phyloP scores from a whole-genome alignment of 2,113 vertebrate genomes.

The Reinhardtius hippoglossoides region DNA sequence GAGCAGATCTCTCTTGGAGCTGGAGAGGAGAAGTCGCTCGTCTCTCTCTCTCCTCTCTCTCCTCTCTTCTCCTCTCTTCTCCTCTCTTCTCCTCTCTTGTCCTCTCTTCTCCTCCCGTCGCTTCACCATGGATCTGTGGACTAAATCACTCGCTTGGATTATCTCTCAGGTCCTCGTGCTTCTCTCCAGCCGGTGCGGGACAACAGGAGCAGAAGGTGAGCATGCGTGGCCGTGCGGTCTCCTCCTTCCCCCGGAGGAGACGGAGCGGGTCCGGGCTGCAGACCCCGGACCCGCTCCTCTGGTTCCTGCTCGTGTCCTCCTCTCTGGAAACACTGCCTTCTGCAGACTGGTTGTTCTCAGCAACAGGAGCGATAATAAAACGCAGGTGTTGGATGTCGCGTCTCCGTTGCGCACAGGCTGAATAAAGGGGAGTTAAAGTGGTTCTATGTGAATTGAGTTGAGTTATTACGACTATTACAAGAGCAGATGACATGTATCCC shows the following conservation, averaged over 20 bases:
- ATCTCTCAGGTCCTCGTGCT: slow-evolving; percentile 46
- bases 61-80: neutral
- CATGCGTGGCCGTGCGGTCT: neutral
- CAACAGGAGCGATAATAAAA: too few relatives aligned
- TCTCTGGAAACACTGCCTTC: too few relatives aligned
- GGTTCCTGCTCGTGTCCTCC: too few relatives aligned
- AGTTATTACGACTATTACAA: neutral
- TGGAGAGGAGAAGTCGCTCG: slow-evolving; percentile 53
- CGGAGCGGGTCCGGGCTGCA: too few relatives aligned
- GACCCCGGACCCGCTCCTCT: neutral
- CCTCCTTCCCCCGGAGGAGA: slow-evolving; percentile 9
- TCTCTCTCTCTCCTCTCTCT: slow-evolving; percentile 52
- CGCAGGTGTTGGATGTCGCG: neutral
- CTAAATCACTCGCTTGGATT: slow-evolving; percentile 52
- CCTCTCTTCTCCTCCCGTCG: neutral
- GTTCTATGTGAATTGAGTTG: neutral
- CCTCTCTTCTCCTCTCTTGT: slow-evolving; percentile 46
- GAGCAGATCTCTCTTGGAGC: slow-evolving; percentile 52
- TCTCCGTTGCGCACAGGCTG: slow-evolving; percentile 27
- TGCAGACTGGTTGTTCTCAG: too few relatives aligned
- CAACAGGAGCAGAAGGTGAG: slow-evolving; percentile 64
- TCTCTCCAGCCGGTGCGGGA: slow-evolving; percentile 47
- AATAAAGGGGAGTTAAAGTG: neutral
- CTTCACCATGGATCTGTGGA: slow-evolving; percentile 59
- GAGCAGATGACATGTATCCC: too few relatives aligned